These are phyloP conservation scores for Entomobrya multifasciata DNA, from an alignment of 2,888 invertebrate species.

Conservation along the genomic window DNA sequence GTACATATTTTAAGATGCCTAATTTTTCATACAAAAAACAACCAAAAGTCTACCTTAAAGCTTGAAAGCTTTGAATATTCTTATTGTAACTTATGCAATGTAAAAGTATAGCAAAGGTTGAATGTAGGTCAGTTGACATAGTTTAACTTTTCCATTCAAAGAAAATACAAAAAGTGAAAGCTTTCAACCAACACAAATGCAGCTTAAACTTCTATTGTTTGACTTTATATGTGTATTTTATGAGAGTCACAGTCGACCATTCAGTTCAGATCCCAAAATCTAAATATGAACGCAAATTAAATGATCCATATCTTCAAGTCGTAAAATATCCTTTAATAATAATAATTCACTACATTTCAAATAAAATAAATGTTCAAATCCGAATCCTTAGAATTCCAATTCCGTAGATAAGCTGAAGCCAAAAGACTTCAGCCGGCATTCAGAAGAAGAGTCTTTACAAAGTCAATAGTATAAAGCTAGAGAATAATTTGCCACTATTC, in stretches of 20 bases:
- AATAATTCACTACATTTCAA: slow-evolving; percentile 18
- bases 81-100: too few species aligned
- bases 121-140: slow-evolving; percentile 51
- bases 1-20: background rate
- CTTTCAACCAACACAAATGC: background rate
- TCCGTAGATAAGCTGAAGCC: too few species aligned
- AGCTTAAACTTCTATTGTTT: slow-evolving; percentile 23
- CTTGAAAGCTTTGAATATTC: too few species aligned
- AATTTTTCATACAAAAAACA: too few species aligned
- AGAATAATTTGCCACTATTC: slow-evolving; percentile 30
- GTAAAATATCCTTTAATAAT: slow-evolving; percentile 48
- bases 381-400: background rate
- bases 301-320: slow-evolving; percentile 53
- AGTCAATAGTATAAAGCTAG: background rate
- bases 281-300: slow-evolving; percentile 40
- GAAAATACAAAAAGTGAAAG: too few species aligned
- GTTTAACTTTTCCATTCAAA: slow-evolving; percentile 28
- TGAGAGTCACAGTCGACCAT: background rate
- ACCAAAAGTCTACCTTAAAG: too few species aligned
- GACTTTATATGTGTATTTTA: slow-evolving; percentile 11
- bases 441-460: background rate
- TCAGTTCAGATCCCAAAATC: background rate
- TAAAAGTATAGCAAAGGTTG: slow-evolving; percentile 4
- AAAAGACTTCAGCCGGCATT: background rate
- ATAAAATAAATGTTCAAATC: background rate